Conservation (phyloP, 1,140 invertebrate genomes). For the Phymorhynchus buccinoides region DNA sequence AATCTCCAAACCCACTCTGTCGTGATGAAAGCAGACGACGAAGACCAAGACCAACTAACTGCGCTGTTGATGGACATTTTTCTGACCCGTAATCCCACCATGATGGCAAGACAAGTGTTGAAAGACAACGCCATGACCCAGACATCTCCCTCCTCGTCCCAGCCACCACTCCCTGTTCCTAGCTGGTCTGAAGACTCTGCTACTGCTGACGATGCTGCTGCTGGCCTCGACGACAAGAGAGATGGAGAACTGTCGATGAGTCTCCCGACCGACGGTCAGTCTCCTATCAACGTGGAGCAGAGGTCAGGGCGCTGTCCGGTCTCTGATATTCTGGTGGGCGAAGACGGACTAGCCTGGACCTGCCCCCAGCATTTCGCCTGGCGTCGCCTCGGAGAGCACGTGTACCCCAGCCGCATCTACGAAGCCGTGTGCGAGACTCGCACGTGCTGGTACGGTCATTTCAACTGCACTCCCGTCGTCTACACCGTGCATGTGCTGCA, state of each 20-base stretch:
- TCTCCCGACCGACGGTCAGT: not conserved
- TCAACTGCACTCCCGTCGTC: slow-evolving; percentile 38
- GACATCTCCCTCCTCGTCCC: not conserved
- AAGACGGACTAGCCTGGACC: slow-evolving; percentile 27
- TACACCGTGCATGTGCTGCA: slow-evolving; percentile 36
- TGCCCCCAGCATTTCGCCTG: slow-evolving; percentile 28
- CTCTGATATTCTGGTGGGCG: not conserved
- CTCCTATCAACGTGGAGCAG: not conserved
- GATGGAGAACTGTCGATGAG: not conserved
- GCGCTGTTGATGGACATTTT: not conserved
- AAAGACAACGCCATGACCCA: not conserved
- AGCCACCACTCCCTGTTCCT: not conserved
- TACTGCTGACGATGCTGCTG: not conserved
- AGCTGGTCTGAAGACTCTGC: not conserved
- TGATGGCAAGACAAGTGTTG: not conserved
- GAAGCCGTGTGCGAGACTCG: slow-evolving; percentile 33
- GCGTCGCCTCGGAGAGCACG: slow-evolving; percentile 23
- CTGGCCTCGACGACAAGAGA: not conserved
- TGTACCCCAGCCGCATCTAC: slow-evolving; percentile 33
- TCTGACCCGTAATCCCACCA: not conserved
- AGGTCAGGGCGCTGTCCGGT: not conserved
- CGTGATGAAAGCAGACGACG: not conserved
- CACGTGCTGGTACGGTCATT: slow-evolving; percentile 38
- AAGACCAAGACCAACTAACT: not conserved
- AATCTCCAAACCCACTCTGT: not conserved